Conservation (phyloP, 2,797 vertebrate species). For the Psittacula echo region DNA sequence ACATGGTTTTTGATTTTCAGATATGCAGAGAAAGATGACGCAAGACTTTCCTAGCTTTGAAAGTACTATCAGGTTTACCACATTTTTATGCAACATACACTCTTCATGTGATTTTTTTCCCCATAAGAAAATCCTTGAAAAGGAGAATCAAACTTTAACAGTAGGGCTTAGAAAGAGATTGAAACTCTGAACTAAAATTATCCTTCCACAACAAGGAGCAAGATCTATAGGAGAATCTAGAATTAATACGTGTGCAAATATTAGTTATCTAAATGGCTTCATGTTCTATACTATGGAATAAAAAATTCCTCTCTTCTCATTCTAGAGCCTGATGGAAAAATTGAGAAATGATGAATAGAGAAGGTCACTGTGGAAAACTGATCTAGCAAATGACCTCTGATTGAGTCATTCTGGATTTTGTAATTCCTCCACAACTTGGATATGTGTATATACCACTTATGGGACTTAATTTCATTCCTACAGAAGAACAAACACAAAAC, state of each 20-base stretch:
- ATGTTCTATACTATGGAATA: background rate
- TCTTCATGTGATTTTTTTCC: background rate
- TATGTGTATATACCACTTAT: background rate
- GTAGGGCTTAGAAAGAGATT: background rate
- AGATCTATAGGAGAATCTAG: background rate
- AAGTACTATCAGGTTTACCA: background rate
- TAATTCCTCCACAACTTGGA: background rate
- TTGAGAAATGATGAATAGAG: background rate
- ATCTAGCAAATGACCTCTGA: background rate
- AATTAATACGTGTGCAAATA: background rate
- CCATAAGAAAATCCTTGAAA: background rate
- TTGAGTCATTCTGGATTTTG: background rate
- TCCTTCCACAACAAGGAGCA: background rate
- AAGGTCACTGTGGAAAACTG: background rate
- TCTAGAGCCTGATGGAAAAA: background rate
- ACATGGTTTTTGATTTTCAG: background rate
- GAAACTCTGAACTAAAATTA: background rate
- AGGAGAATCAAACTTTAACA: background rate
- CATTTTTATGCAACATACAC: background rate
- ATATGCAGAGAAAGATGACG: background rate
- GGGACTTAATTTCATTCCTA: background rate
- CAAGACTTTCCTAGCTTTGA: background rate
- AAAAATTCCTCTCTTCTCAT: background rate
- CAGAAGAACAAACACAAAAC: background rate
- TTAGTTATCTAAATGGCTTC: background rate